Evolutionary conservation across 2,113 vertebrate species (phyloP).

Genomic region (Pseudorasbora parva): DNA sequence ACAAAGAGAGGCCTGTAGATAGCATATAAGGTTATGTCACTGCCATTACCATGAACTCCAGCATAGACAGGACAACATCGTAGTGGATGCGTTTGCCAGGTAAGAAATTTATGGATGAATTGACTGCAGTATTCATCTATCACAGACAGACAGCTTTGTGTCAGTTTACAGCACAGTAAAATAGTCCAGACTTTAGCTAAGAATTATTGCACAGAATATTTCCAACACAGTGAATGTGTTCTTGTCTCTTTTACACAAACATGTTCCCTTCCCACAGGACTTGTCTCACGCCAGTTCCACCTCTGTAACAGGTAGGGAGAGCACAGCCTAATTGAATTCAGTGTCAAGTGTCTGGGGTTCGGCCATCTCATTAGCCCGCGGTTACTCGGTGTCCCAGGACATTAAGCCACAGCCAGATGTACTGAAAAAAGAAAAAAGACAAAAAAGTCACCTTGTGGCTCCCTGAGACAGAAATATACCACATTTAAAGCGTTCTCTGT

Average conservation of each 20-base stretch:
- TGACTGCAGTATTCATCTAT: conserved; percentile 33
- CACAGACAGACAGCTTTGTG: neutral
- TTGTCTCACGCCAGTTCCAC: neutral
- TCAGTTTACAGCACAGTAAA: neutral
- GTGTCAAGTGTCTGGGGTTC: conserved; percentile 28
- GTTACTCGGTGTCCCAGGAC: conserved; percentile 39
- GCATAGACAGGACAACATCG: neutral
- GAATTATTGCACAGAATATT: neutral
- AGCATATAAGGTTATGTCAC: conserved; percentile 47
- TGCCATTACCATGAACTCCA: conserved; percentile 20
- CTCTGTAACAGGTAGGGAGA: conserved; percentile 18
- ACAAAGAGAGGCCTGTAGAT: conserved; percentile 35
- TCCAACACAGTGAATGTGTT: neutral
- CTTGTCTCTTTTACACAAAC: neutral
- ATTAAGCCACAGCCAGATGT: neutral
- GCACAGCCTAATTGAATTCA: conserved; percentile 44
- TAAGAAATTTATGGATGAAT: neutral
- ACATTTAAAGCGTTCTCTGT: neutral
- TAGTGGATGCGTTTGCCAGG: conserved; percentile 15
- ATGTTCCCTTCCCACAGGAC: neutral
- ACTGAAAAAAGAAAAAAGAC: conserved; percentile 10
- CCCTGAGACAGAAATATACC: conserved; percentile 8
- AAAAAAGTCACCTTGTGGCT: conserved; percentile 21
- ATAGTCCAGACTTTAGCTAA: neutral
- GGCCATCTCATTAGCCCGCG: conserved; percentile 49